Base-by-base conservation (phyloP, 2,888 invertebrate genomes). In the Exephanes ischioxanthus region DNA sequence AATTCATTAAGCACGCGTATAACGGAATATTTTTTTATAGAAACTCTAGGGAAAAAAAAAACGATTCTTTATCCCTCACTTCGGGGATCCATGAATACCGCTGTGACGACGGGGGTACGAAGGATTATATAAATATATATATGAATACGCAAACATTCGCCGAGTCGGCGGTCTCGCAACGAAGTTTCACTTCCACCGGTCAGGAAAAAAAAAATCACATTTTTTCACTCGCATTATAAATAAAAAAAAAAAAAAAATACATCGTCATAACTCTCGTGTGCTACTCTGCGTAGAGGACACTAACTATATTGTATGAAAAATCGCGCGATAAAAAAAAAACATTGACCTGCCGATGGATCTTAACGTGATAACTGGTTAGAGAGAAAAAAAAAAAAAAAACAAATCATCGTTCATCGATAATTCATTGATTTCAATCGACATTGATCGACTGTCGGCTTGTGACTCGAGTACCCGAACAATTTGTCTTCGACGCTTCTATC, bases 11-110 rank as follows among this genome's bases (percentile, higher is more conserved):
- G 58, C 71, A 53, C 71, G 80, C 68, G 66, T 77, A 72, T 48
- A 68, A 68, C 48, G 73, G 72, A 79, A 83, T 83, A 83, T 83
- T 83, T 83, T 82, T 83, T 83, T 83, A 79, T 83, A 83, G 72
- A 83, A 72, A 71, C 53, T 48, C 19, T 16, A 16, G 67, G 67
- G 30, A 26, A 26, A 19, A 26, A 26, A 19, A 73, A 75, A 70
- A 83, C 11, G 51, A 33, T 63, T 83, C 61, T 66, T 68, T 58
- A 16, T 79, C 67, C 58, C 71, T 80, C 22, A 41, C 48, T 26
- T 80, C 14, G n/a, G 53, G 70, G 30, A 83, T 73, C 72, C 55
- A 14, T 41, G 68, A 78, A 78, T 68, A 67, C 67, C 78, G 67
- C 45, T 22, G 53, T 63, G 61, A 45, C 41, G 16, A 67, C 67